A percentile compares a stretch with the other conserved stretches of the same genome.
Conservation (phyloP, 2,113 vertebrate species). For the Prunella fulvescens region DNA sequence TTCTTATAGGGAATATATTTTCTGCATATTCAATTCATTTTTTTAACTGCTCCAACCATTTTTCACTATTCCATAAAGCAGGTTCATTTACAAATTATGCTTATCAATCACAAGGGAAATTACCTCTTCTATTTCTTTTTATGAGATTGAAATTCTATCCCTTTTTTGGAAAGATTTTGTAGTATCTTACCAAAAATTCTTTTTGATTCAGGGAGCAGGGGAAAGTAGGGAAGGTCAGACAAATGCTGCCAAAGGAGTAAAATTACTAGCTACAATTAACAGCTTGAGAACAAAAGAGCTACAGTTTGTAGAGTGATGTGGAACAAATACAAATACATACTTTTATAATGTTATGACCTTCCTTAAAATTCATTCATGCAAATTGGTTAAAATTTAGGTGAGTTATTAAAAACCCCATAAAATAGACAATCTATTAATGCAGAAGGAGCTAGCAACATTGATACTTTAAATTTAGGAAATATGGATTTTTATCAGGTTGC, state of each 20-base stretch:
- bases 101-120: not conserved
- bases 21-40: not conserved
- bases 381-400: not conserved
- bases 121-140: not conserved
- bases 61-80: not conserved
- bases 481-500: not conserved
- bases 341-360: not conserved
- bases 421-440: not conserved
- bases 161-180: not conserved
- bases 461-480: not conserved
- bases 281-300: not conserved
- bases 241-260: not conserved
- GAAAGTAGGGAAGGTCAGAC: not conserved
- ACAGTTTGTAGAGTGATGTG: not conserved
- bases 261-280: not conserved
- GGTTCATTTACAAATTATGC: slow-evolving; percentile 11
- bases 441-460: not conserved
- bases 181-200: not conserved
- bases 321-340: not conserved
- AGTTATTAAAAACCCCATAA: not conserved
- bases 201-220: not conserved
- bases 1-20: not conserved
- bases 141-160: not conserved
- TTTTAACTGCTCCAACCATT: not conserved
- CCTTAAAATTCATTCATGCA: not conserved